A percentile compares a stretch with the other conserved stretches of the same genome.
Evolutionary conservation across 2,797 vertebrate species (phyloP).

Genomic region (Bovichtus variegatus): DNA sequence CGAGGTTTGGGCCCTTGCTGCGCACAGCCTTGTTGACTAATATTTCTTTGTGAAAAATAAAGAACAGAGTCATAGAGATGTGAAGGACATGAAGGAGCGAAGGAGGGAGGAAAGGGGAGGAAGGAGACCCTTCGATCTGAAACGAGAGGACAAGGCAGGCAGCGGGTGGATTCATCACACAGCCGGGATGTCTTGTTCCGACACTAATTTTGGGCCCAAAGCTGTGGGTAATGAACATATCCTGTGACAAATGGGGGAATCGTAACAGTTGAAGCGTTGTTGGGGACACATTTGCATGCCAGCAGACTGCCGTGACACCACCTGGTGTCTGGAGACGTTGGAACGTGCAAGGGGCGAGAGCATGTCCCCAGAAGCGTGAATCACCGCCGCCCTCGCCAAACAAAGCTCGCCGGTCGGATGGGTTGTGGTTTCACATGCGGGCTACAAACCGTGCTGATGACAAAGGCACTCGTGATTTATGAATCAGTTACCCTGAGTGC

Average conservation of each 20-base stretch:
- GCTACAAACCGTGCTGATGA: conserved; percentile 32
- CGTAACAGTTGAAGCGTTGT: conserved; percentile 77
- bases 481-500: conserved; percentile 38
- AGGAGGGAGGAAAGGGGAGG: conserved; percentile 49
- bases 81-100: conserved; percentile 78
- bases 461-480: conserved; percentile 45
- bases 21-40: conserved; percentile 80
- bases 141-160: conserved; percentile 71
- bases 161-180: conserved; percentile 82
- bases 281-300: conserved; percentile 84
- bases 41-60: conserved; percentile 81
- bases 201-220: conserved; percentile 86
- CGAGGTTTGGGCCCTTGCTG: conserved; percentile 73
- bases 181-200: conserved; percentile 83
- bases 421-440: conserved; percentile 31
- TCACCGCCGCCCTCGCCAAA: conserved; percentile 32
- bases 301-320: conserved; percentile 83
- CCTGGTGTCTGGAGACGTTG: conserved; percentile 83
- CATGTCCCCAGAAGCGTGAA: conserved; percentile 60
- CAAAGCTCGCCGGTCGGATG: conserved; percentile 17
- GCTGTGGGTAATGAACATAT: conserved; percentile 87
- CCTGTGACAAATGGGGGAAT: conserved; percentile 84
- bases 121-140: conserved; percentile 70
- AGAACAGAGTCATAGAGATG: conserved; percentile 71
- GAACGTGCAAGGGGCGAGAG: conserved; percentile 62